These are phyloP conservation scores for Eurytoma californica DNA, from an alignment of 2,888 invertebrate genomes.

Conservation along the genomic window DNA sequence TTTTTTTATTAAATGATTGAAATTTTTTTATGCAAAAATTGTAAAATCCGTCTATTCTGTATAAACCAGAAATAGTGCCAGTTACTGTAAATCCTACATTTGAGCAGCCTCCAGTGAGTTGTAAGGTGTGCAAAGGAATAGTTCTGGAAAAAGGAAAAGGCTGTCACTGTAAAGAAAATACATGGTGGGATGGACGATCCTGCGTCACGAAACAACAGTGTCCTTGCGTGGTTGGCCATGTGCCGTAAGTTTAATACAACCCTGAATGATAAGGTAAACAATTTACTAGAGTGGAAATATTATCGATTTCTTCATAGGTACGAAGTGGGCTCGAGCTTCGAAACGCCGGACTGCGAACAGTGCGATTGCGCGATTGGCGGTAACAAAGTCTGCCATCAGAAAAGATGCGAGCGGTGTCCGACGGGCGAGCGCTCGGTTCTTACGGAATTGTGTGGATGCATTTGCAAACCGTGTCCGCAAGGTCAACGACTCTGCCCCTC, in stretches of 20 bases:
- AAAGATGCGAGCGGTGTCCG: conserved; percentile 82
- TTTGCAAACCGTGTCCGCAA: conserved; percentile 84
- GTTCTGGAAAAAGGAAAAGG: conserved; percentile 65
- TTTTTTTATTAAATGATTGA: background rate
- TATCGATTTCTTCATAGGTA: conserved; percentile 76
- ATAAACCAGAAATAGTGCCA: background rate
- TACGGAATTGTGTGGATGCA: conserved; percentile 82
- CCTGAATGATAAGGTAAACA: background rate
- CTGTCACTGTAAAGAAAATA: conserved; percentile 78
- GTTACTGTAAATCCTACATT: background rate
- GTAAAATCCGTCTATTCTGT: background rate
- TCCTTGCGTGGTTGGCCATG: conserved; percentile 85
- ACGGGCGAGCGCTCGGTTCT: conserved; percentile 79
- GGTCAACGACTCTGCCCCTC: conserved; percentile 84
- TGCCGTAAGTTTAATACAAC: conserved; percentile 74
- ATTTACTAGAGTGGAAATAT: background rate
- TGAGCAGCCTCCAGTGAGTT: conserved; percentile 58
- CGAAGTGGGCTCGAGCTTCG: conserved; percentile 83
- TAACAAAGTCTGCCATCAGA: conserved; percentile 81
- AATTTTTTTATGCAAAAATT: background rate
- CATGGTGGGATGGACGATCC: conserved; percentile 84
- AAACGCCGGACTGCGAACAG: conserved; percentile 84
- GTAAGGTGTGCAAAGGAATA: conserved; percentile 79
- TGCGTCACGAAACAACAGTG: conserved; percentile 86
- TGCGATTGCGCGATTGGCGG: conserved; percentile 89